Conservation (phyloP, 2,797 vertebrate species). For the Chlorospingus semifuscus region DNA sequence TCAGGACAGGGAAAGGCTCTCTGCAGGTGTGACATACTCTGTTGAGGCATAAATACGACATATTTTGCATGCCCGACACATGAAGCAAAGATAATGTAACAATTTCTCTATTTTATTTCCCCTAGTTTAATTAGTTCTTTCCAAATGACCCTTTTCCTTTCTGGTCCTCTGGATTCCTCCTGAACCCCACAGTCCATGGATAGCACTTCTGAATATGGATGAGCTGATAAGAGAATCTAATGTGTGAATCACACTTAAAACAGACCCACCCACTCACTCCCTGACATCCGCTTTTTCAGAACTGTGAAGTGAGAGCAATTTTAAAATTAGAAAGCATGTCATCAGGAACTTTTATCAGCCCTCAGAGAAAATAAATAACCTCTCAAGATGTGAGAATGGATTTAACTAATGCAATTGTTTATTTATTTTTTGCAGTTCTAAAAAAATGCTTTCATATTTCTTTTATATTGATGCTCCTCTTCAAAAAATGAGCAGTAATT, state of each 20-base stretch:
- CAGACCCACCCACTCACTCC: constrained; percentile 77
- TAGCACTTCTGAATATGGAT: constrained; percentile 73
- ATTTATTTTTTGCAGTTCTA: constrained; percentile 68
- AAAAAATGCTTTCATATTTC: constrained; percentile 61
- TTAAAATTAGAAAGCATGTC: constrained; percentile 83
- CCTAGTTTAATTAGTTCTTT: not conserved
- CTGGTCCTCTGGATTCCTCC: not conserved
- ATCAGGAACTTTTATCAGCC: constrained; percentile 77
- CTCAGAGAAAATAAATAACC: constrained; percentile 77
- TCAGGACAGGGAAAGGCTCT: not conserved
- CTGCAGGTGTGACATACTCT: not conserved
- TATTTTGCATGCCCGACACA: not conserved
- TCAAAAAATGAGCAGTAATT: constrained; percentile 54
- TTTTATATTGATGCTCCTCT: constrained; percentile 1
- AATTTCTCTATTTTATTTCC: not conserved
- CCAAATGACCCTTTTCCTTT: not conserved
- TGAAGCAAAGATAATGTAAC: not conserved
- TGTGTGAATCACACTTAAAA: constrained; percentile 81
- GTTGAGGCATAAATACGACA: not conserved
- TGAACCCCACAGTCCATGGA: constrained; percentile 46
- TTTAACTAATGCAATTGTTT: constrained; percentile 70
- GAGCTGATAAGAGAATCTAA: constrained; percentile 72
- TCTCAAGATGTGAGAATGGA: constrained; percentile 66
- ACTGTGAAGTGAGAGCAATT: constrained; percentile 76
- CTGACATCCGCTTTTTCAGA: constrained; percentile 77